A percentile compares a stretch with the other conserved stretches of the same genome.
These are phyloP conservation scores for Ophion ellenae DNA, from an alignment of 2,888 invertebrate genomes.

Conservation along the genomic window DNA sequence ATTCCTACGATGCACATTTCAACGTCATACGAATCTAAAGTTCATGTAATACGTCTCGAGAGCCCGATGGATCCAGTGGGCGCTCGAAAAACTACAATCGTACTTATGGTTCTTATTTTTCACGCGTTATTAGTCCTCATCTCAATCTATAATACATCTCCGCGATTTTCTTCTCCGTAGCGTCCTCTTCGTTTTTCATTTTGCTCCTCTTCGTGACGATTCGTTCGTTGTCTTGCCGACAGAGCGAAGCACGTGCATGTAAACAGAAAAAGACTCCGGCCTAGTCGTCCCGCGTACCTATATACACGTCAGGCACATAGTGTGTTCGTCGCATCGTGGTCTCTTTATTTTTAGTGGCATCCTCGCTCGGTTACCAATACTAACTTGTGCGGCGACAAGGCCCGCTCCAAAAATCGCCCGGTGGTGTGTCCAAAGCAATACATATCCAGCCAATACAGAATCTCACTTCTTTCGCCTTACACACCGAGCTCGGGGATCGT, in stretches of 20 bases:
- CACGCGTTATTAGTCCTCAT: neutral
- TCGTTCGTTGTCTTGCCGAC: slow-evolving; percentile 27
- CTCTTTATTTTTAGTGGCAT: slow-evolving; percentile 68
- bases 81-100: no score
- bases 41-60: no score
- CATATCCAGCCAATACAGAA: slow-evolving; percentile 1
- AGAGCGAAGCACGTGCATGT: slow-evolving; percentile 51
- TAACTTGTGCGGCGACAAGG: slow-evolving; percentile 33
- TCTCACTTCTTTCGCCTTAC: slow-evolving; percentile 11
- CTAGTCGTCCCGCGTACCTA: slow-evolving; percentile 1
- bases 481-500: slow-evolving; percentile 19
- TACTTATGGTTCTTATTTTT: neutral
- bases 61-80: no score
- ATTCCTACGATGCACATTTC: no score
- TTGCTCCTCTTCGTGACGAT: neutral
- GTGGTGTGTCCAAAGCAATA: neutral
- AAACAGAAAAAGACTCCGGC: slow-evolving; percentile 55
- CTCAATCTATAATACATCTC: neutral
- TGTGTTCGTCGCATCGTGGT: neutral
- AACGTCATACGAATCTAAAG: no score
- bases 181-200: neutral
- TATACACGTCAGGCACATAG: neutral
- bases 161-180: neutral
- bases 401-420: slow-evolving; percentile 43
- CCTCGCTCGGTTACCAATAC: slow-evolving; percentile 50